Percentiles rank a stretch among this genome's conserved stretches.
phyloP scores from a whole-genome alignment of 2,113 vertebrate genomes.

The Lepus timidus region DNA sequence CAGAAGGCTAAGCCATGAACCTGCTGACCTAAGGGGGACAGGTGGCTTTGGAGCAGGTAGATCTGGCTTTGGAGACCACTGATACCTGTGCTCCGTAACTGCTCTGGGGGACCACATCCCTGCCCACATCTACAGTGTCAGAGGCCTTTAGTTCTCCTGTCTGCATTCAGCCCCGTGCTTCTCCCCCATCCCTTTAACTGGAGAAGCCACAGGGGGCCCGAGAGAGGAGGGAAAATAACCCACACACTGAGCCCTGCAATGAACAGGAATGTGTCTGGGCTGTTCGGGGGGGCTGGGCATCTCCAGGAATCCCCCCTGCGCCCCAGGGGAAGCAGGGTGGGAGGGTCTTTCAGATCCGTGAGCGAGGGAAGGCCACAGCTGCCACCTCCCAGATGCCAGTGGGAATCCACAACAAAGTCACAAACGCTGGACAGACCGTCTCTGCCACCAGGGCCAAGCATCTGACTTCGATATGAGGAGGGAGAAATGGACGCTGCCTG shows the following conservation, averaged over 20 bases:
- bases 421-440: not conserved
- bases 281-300: not conserved
- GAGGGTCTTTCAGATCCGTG: not conserved
- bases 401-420: conserved; percentile 35
- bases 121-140: not conserved
- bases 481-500: conserved; percentile 62
- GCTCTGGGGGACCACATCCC: not conserved
- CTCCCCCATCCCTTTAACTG: conserved; percentile 18
- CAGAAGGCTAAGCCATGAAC: not conserved
- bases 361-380: not conserved
- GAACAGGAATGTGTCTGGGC: conserved; percentile 48
- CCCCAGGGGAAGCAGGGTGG: too few species aligned
- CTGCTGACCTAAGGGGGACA: not conserved
- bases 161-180: not conserved
- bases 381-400: not conserved
- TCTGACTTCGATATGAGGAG: not conserved
- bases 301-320: not conserved
- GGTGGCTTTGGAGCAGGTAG: not conserved
- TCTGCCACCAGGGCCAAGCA: conserved; percentile 6
- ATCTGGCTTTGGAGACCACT: not conserved
- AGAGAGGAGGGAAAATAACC: conserved; percentile 38
- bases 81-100: not conserved
- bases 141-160: conserved; percentile 8
- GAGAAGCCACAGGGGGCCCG: conserved; percentile 50
- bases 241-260: conserved; percentile 1